Conservation (phyloP, 2,888 invertebrate genomes). For the Anoplius nigerrimus region DNA sequence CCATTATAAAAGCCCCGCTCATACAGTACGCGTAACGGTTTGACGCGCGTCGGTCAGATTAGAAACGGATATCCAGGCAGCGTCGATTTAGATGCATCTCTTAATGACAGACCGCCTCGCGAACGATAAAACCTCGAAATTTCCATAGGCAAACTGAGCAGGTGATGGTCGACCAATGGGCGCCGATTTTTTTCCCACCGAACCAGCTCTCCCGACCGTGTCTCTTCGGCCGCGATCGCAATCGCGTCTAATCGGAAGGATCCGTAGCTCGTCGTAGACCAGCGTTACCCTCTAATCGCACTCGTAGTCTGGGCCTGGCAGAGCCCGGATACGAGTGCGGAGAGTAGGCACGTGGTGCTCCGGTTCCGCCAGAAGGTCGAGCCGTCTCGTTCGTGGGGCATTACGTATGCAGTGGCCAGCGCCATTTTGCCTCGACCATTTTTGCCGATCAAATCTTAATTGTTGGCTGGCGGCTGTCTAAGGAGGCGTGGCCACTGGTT, state of each 20-base stretch:
- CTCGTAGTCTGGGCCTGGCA: constrained; percentile 33
- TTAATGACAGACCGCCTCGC: too few species aligned
- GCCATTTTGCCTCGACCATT: constrained; percentile 75
- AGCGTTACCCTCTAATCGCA: constrained; percentile 44
- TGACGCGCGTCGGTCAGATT: too few species aligned
- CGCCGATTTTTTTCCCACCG: neutral
- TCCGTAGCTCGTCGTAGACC: constrained; percentile 24
- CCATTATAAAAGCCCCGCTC: too few species aligned
- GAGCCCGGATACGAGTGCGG: constrained; percentile 33
- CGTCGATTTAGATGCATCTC: too few species aligned
- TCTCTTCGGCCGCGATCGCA: neutral
- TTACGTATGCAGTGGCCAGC: constrained; percentile 73
- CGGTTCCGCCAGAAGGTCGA: constrained; percentile 44
- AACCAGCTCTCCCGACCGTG: constrained; percentile 18
- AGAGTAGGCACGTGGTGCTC: constrained; percentile 44
- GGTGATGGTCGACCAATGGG: too few species aligned
- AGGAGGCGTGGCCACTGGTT: constrained; percentile 73
- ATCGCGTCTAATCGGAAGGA: constrained; percentile 6
- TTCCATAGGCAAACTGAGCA: too few species aligned
- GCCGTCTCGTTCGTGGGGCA: constrained; percentile 54
- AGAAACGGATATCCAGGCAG: too few species aligned
- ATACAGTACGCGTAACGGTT: too few species aligned
- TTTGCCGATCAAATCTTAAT: constrained; percentile 76
- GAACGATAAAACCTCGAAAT: too few species aligned
- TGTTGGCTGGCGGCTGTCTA: constrained; percentile 75